phyloP scores from a whole-genome alignment of 1,140 invertebrate species.

The Pseudomyrmex dendroicus region DNA sequence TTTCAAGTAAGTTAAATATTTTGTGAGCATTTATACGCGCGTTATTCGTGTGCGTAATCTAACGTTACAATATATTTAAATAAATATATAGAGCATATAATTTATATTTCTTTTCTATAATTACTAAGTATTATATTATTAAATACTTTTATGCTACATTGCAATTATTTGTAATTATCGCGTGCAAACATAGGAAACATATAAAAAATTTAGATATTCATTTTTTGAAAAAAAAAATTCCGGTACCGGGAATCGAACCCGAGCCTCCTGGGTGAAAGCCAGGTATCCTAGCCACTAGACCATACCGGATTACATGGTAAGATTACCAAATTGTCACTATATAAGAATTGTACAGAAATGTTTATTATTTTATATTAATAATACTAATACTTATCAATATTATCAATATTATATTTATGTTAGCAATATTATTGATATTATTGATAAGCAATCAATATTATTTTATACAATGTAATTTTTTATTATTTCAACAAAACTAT shows the following conservation, averaged over 20 bases:
- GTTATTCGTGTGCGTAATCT: neutral
- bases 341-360: neutral
- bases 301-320: constrained; percentile 58
- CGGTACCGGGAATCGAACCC: constrained; percentile 70
- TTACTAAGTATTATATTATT: neutral
- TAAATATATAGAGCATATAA: neutral
- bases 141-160: neutral
- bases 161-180: neutral
- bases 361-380: neutral
- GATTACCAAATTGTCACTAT: neutral
- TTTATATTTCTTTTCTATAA: neutral
- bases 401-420: neutral
- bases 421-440: neutral
- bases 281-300: constrained; percentile 69
- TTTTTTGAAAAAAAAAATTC: constrained; percentile 50
- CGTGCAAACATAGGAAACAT: too few species aligned
- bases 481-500: neutral
- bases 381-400: neutral
- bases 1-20: constrained; percentile 85
- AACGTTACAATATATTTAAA: neutral
- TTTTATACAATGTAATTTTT: neutral
- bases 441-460: neutral
- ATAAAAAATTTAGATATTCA: neutral
- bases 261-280: constrained; percentile 58
- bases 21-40: neutral